Evolutionary conservation across 1,140 invertebrate species (phyloP).

Genomic region (Hestina assimilis): DNA sequence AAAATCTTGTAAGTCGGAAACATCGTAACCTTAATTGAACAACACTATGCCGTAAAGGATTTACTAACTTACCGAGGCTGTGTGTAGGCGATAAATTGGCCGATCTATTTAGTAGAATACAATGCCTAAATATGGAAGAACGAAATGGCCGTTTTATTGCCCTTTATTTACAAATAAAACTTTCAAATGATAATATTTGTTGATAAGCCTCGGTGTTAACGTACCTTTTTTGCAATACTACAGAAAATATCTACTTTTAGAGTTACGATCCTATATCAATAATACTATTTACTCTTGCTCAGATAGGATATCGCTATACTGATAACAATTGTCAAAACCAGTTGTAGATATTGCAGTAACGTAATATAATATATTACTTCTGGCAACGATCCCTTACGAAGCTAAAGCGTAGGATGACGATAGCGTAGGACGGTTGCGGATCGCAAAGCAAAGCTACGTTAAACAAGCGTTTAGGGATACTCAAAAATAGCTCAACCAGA

Average conservation of each 20-base stretch:
- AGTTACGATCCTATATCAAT: too few relatives aligned
- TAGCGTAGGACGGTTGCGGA: slow-evolving; percentile 36
- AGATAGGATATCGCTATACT: too few relatives aligned
- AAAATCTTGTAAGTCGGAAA: too few relatives aligned
- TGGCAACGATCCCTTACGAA: too few relatives aligned
- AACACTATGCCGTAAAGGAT: slow-evolving; percentile 8
- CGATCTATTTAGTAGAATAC: slow-evolving; percentile 21
- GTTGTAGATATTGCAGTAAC: too few relatives aligned
- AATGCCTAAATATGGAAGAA: slow-evolving; percentile 21
- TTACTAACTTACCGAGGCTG: slow-evolving; percentile 5
- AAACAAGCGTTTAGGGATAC: slow-evolving; percentile 55
- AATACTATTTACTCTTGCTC: too few relatives aligned
- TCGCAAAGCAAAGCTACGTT: slow-evolving; percentile 40
- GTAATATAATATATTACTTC: too few relatives aligned
- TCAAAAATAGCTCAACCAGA: slow-evolving; percentile 65
- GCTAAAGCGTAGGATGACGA: slow-evolving; percentile 28
- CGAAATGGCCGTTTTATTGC: slow-evolving; percentile 5
- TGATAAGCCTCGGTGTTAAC: too few relatives aligned
- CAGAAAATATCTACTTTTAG: too few relatives aligned
- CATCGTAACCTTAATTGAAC: slow-evolving; percentile 8
- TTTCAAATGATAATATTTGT: not conserved
- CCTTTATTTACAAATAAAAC: not conserved
- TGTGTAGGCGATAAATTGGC: slow-evolving; percentile 26
- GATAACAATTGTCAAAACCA: too few relatives aligned
- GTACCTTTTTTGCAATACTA: too few relatives aligned